Percentiles rank a stretch among this genome's conserved stretches.
phyloP scores from a whole-genome alignment of 2,888 invertebrate genomes.

The Caradrina clavipalpis region DNA sequence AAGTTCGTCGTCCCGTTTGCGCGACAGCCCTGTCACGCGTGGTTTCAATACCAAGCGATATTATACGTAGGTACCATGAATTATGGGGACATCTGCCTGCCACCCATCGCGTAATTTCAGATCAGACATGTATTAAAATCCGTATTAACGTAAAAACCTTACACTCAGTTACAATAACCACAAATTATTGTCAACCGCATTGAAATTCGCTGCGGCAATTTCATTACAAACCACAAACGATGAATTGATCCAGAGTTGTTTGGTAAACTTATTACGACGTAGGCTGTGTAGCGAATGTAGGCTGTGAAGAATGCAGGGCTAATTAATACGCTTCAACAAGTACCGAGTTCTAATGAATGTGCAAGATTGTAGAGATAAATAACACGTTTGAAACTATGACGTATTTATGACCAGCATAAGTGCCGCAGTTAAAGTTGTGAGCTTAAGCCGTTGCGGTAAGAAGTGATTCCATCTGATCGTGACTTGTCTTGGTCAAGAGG shows the following conservation, averaged over 20 bases:
- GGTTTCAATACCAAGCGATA: conserved; percentile 40
- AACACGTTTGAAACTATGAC: conserved; percentile 37
- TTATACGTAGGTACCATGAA: conserved; percentile 33
- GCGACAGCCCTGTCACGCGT: conserved; percentile 27
- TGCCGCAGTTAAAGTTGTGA: conserved; percentile 37
- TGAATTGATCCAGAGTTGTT: conserved; percentile 77
- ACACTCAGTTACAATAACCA: conserved; percentile 74
- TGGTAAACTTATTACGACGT: conserved; percentile 63
- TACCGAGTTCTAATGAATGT: conserved; percentile 38
- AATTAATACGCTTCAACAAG: conserved; percentile 45
- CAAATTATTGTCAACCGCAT: conserved; percentile 81
- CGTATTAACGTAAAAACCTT: conserved; percentile 58
- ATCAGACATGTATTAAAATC: conserved; percentile 38
- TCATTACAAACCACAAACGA: conserved; percentile 83
- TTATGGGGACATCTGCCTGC: conserved; percentile 37
- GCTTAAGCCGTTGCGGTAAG: conserved; percentile 28
- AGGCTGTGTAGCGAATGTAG: conserved; percentile 24
- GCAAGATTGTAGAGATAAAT: conserved; percentile 50
- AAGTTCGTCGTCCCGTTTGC: conserved; percentile 3
- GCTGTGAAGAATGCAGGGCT: conserved; percentile 42
- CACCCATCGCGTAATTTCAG: conserved; percentile 43
- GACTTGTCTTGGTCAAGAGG: conserved; percentile 47
- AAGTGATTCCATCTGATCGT: conserved; percentile 39
- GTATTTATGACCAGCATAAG: conserved; percentile 42
- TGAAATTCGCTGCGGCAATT: conserved; percentile 80